Evolutionary conservation across 2,888 invertebrate genomes (phyloP), one percentile per base, ranked within the genome.

Genomic region (Rapana venosa): DNA sequence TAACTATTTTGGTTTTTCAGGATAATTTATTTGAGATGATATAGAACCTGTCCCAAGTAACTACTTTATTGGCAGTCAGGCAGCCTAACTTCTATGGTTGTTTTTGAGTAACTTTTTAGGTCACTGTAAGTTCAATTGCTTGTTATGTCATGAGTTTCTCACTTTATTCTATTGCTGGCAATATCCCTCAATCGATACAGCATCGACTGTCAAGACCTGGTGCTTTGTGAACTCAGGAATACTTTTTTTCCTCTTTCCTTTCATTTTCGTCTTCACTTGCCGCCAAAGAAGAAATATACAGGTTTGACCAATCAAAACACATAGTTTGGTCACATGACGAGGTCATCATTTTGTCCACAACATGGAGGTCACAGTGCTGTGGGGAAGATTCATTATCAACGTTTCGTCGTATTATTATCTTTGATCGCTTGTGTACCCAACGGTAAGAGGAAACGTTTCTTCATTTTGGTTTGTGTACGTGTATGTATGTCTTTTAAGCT

Each of bases 271-370:
- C 74, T 84, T 58, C 89, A 74, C 66, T 89, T 89, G 84, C 84
- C 89, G 89, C 89, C 89, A 85, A 85, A 74, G 89, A 56, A 74
- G 20, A 47, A 84, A 84, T 47, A 85, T 32, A 30, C 17, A 74
- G 15, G n/a, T n/a, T 85, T 85, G 89, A 89, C 89, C 89, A 89
- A 89, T 89, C 70, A 89, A 32, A 77, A 17, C 26, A n/a, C 74
- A 36, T 22, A n/a, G 47, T 32, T 56, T 74, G 61, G 89, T 89
- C 89, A 89, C 89, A 85, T 89, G 89, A 47, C 70, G 84, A 85
- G 89, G 89, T 89, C 89, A 89, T 66, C 89, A 89, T 89, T 89
- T 36, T 89, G 85, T 89, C 85, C 89, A 89, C 84, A 89, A 89
- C 85, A 89, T 89, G 89, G 89, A 89, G 89, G 89, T 89, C 89